phyloP scores from a whole-genome alignment of 2,113 vertebrate genomes.

The Archocentrus centrarchus region DNA sequence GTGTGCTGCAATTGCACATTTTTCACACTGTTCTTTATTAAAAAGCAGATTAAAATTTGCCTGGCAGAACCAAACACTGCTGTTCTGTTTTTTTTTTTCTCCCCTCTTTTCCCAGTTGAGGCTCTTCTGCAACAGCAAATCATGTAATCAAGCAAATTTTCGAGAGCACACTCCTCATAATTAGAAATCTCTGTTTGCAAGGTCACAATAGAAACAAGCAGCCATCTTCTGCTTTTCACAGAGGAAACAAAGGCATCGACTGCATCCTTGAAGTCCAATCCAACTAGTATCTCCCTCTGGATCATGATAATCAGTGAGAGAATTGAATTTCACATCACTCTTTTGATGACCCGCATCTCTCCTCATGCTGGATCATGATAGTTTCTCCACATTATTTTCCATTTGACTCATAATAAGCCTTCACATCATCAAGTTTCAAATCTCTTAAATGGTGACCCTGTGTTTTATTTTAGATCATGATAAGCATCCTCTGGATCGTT shows the following conservation, averaged over 20 bases:
- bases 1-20: not conserved
- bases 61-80: not conserved
- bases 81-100: accelerated
- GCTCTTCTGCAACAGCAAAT: slow-evolving; percentile 20
- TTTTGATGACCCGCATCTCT: not conserved
- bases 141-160: slow-evolving; percentile 18
- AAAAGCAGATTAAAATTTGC: slow-evolving; percentile 26
- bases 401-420: not conserved
- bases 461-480: slow-evolving; percentile 35
- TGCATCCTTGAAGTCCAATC: not conserved
- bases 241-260: not conserved
- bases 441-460: slow-evolving; percentile 31
- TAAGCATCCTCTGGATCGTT: slow-evolving; percentile 25
- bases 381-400: slow-evolving; percentile 7
- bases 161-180: not conserved
- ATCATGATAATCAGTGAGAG: not conserved
- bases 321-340: not conserved
- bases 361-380: not conserved
- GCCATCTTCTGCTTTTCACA: slow-evolving; percentile 2
- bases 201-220: slow-evolving; percentile 4
- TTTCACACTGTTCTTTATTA: slow-evolving; percentile 24
- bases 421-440: slow-evolving; percentile 8
- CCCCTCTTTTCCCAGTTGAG: not conserved
- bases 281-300: not conserved
- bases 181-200: slow-evolving; percentile 22